Base-by-base conservation (phyloP, 1,140 invertebrate genomes). In the Pseudomyrmex flavicornis region DNA sequence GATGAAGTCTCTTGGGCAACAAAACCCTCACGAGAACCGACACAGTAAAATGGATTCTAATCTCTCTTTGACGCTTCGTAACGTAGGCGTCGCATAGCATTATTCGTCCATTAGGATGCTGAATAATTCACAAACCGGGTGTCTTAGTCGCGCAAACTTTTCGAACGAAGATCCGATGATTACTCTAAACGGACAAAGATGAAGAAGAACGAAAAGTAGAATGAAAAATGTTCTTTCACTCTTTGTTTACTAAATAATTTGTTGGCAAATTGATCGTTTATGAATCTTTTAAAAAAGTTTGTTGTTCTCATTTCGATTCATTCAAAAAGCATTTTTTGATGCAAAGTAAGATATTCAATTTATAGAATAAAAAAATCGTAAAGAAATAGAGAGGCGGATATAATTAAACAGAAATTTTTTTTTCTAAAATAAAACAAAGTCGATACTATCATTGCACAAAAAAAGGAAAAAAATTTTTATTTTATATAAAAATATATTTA, bases 51-150 rank as follows among this genome's bases (percentile, higher is more conserved):
- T 87, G 82, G 85, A 84, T 87, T 88, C 85, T 87, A 88, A 87
- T 84, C 75, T 82, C 54, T 61, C 63, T 35, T 35, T 61, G 63
- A 83, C 58, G 74, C 69, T 70, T 80, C 82, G 69, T 35, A 69
- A 20, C 82, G 63, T 80, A 88, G 74, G 58, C 74, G 65, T 66
- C 52, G 44, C 52, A 13, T 52, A 54, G 63, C 62, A 80, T 88
- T 88, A 88, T 84, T 87, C 74, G 63, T 84, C 85, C 86, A 80
- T 88, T 87, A 88, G 54, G 63, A 69, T 80, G 52, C 22, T 88
- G 86, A 87, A 88, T 88, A 87, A 88, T 88, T 88, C 86, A 88
- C 13, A 75, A 83, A 86, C 48, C 50, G 66, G 48, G 73, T 62
- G 68, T 86, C 86, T 86, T 68, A 20, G 68, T 58, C 52, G 26